Base-by-base conservation (phyloP, 1,140 invertebrate genomes). In the Lysiphlebus fabarum region DNA sequence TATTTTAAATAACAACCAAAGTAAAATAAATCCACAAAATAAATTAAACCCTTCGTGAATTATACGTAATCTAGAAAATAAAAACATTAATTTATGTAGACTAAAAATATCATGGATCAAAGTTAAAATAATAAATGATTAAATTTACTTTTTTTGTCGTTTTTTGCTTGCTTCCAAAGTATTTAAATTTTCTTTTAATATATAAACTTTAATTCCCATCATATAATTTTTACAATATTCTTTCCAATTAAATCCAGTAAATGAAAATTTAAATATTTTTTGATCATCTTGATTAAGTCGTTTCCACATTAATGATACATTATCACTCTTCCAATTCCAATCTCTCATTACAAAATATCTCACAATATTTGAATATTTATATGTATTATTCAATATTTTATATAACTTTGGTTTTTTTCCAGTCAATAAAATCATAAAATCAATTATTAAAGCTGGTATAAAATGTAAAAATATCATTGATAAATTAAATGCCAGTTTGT, bases 361-460 rank as follows among this genome's bases (percentile, higher is more conserved):
- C 12, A 93, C 76, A 0, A 88, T 85, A 3, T 81, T 74, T 0
- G 85, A 80, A 44, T 92, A 89, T 70, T 87, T 87, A 64, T 89
- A 84, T 40, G 94, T 83, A 72, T 89, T 91, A 49, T 82, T 82
- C 68, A 93, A 91, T 12, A 88, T 81, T 62, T 86, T 86, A 56
- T 87, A 71, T 69, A 92, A 79, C 69, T 83, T 82, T 65, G 86
- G 85, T 69, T 85, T 84, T 62, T 82, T 80, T 40, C 87, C 85
- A 1, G 83, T 62, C 49, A 85, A 80, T 5, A 82, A 58, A 7
- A 78, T 71, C 3, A 83, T 57, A 0, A 75, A 72, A 64, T 90
- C 87, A 2, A 86, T 67, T 0, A 89, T 36, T 6, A 83, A 68
- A 0, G 86, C 87, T 0, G 88, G 88, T 6, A 88, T 34, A n/a